A percentile compares a stretch with the other conserved stretches of the same genome.
Conservation (phyloP, 2,113 vertebrate species). For the Calyptomena viridis region DNA sequence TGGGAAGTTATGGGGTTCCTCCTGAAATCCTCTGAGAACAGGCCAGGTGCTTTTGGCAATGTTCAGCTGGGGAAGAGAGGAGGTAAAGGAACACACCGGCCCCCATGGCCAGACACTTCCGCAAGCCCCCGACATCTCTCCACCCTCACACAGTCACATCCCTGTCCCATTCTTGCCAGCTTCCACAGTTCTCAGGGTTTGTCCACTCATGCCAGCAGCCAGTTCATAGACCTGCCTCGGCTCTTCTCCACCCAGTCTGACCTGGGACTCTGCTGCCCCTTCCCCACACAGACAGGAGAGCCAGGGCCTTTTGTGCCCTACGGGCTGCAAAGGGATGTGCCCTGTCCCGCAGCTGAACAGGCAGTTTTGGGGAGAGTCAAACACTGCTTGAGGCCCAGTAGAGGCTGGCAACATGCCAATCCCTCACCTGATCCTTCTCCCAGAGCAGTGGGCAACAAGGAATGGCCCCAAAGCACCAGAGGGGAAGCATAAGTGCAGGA, state of each 20-base stretch:
- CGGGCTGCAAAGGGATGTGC: accelerated
- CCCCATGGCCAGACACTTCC: not conserved
- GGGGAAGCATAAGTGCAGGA: not conserved
- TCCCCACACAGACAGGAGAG: not conserved
- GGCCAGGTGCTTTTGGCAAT: constrained; percentile 90
- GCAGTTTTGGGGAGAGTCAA: not conserved
- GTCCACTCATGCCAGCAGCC: not conserved
- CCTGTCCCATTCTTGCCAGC: not conserved
- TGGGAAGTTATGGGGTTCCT: constrained; percentile 90
- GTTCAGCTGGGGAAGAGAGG: constrained; percentile 82
- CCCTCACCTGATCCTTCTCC: constrained; percentile 95
- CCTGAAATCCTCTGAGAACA: constrained; percentile 90
- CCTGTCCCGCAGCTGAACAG: not conserved
- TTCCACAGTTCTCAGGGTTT: not conserved
- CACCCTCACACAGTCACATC: not conserved
- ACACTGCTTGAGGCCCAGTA: accelerated
- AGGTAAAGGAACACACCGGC: not conserved
- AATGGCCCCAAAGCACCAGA: not conserved
- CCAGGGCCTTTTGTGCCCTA: not conserved
- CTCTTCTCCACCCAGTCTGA: not conserved
- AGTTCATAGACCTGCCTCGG: not conserved
- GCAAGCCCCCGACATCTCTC: not conserved
- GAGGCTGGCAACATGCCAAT: not conserved
- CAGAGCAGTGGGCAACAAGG: constrained; percentile 71
- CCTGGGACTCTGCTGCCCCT: not conserved